These are phyloP conservation scores for Apis laboriosa DNA, from an alignment of 1,140 invertebrate genomes.

Conservation along the genomic window DNA sequence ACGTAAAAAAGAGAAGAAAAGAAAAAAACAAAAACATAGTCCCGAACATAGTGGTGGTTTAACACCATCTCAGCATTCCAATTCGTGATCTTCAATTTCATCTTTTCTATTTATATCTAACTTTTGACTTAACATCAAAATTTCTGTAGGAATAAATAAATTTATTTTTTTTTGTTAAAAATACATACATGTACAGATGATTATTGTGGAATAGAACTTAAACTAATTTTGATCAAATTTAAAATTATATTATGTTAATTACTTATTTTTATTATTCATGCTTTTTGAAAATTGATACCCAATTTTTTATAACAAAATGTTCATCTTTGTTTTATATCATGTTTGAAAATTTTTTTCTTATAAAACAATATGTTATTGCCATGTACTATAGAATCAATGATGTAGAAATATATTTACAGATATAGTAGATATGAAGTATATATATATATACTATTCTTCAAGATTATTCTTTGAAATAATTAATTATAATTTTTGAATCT, in stretches of 20 bases:
- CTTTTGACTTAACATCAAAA: slow-evolving; percentile 26
- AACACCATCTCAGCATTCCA: slow-evolving; percentile 87
- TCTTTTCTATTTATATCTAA: slow-evolving; percentile 57
- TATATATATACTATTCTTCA: neutral
- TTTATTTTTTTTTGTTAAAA: neutral
- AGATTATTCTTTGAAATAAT: neutral
- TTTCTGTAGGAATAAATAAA: slow-evolving; percentile 1
- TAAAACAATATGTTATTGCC: slow-evolving; percentile 4
- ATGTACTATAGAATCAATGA: slow-evolving; percentile 15
- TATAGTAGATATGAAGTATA: neutral
- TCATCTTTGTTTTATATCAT: neutral
- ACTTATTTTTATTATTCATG: neutral
- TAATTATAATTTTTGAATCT: neutral
- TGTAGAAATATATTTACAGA: slow-evolving; percentile 15
- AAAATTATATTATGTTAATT: neutral
- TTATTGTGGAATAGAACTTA: neutral
- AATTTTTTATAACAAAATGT: neutral
- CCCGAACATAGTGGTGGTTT: slow-evolving; percentile 90
- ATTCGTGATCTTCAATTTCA: slow-evolving; percentile 79
- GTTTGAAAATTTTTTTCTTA: neutral
- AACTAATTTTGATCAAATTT: neutral
- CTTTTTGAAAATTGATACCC: neutral
- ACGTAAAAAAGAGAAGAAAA: slow-evolving; percentile 97
- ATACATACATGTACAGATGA: slow-evolving; percentile 9
- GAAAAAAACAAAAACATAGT: slow-evolving; percentile 96